A percentile compares a stretch with the other conserved stretches of the same genome.
Conservation (phyloP, 2,888 invertebrate genomes). For the Troides aeacus region DNA sequence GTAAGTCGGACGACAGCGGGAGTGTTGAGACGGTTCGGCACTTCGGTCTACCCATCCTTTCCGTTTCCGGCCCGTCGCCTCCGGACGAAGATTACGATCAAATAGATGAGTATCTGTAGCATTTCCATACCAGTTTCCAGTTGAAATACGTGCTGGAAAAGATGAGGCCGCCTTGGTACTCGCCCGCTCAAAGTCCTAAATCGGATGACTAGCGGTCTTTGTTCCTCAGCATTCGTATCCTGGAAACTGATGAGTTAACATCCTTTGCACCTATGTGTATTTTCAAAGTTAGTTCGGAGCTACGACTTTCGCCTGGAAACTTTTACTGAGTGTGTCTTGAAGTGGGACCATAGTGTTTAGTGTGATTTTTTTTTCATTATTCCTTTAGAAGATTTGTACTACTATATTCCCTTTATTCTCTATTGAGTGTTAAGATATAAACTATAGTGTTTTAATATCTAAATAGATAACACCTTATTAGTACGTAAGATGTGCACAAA, state of each 20-base stretch:
- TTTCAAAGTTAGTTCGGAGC: slow-evolving; percentile 40
- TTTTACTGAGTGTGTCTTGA: slow-evolving; percentile 67
- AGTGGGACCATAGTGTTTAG: slow-evolving; percentile 68
- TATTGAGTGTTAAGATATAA: slow-evolving; percentile 50
- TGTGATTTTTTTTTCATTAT: slow-evolving; percentile 52
- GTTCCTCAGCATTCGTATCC: slow-evolving; percentile 22
- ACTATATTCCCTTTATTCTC: slow-evolving; percentile 48
- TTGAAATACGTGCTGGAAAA: slow-evolving; percentile 76
- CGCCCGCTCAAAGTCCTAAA: slow-evolving; percentile 67
- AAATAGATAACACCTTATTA: slow-evolving; percentile 49
- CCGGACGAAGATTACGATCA: slow-evolving; percentile 85
- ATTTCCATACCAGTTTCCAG: slow-evolving; percentile 76
- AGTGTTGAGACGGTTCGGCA: slow-evolving; percentile 80
- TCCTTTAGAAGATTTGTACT: slow-evolving; percentile 52
- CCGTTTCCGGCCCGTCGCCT: slow-evolving; percentile 89
- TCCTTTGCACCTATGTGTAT: slow-evolving; percentile 29
- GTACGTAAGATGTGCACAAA: slow-evolving; percentile 67
- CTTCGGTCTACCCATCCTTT: slow-evolving; percentile 87
- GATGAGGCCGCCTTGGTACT: slow-evolving; percentile 70
- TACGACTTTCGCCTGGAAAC: slow-evolving; percentile 53
- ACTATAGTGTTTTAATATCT: slow-evolving; percentile 40
- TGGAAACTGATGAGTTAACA: slow-evolving; percentile 29
- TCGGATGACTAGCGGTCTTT: slow-evolving; percentile 45
- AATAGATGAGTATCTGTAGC: slow-evolving; percentile 83
- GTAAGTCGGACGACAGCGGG: slow-evolving; percentile 71